These are phyloP conservation scores for Spinus olivaceus DNA, from an alignment of 2,797 vertebrate species.

Conservation along the genomic window DNA sequence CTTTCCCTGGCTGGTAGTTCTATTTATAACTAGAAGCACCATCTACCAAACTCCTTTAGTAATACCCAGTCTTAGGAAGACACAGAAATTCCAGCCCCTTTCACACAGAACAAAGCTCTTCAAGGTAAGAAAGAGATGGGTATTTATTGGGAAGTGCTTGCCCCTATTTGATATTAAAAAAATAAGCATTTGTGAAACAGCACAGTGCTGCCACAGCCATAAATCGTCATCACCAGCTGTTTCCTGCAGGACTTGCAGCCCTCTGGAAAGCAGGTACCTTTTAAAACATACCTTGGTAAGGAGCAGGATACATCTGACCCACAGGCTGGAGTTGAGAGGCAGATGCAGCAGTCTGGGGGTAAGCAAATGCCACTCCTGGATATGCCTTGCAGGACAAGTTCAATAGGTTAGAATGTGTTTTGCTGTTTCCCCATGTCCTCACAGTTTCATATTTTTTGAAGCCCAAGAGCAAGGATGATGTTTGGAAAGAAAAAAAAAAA, in stretches of 20 bases:
- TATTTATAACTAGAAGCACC: neutral
- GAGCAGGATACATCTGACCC: slow-evolving; percentile 82
- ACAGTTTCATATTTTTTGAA: neutral
- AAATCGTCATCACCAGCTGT: neutral
- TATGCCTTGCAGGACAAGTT: slow-evolving; percentile 76
- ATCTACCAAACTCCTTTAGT: neutral
- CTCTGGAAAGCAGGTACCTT: neutral
- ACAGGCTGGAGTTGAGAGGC: slow-evolving; percentile 84
- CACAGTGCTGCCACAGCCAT: neutral
- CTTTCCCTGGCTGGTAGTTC: neutral
- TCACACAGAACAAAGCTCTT: neutral
- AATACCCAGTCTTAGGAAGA: neutral
- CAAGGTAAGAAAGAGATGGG: neutral
- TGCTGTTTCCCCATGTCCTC: neutral
- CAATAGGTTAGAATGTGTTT: neutral
- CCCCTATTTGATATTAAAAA: neutral
- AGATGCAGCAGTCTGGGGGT: slow-evolving; percentile 73
- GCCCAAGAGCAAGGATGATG: neutral
- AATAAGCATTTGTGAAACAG: neutral
- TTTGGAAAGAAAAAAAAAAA: neutral
- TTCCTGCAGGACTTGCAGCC: neutral
- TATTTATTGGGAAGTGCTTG: neutral
- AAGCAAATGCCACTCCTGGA: slow-evolving; percentile 74
- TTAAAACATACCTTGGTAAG: slow-evolving; percentile 84
- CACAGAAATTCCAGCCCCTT: neutral